Evolutionary conservation across 2,888 invertebrate genomes (phyloP).

Genomic region (Volucella inflata): DNA sequence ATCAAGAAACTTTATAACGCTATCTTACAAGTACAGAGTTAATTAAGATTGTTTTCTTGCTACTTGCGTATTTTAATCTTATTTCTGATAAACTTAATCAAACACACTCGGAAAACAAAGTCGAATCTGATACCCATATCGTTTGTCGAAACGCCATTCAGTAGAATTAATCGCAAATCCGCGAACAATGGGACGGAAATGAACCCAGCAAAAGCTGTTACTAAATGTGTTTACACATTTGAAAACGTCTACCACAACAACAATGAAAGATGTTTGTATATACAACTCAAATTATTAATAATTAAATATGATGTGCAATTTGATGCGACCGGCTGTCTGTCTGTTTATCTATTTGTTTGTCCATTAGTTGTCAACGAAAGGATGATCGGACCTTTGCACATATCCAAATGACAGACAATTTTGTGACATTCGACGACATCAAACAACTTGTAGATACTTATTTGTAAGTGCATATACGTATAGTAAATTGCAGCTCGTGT

Average conservation of each 20-base stretch:
- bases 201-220: constrained; percentile 35
- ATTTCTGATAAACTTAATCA: constrained; percentile 21
- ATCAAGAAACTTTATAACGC: too few relatives aligned
- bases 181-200: constrained; percentile 55
- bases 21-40: neutral
- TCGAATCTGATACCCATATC: neutral
- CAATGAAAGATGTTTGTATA: constrained; percentile 22
- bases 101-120: constrained; percentile 13
- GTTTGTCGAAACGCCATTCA: constrained; percentile 27
- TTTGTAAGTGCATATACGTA: neutral
- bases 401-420: constrained; percentile 22
- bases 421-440: constrained; percentile 39
- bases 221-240: constrained; percentile 41
- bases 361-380: constrained; percentile 25
- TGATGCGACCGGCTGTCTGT: constrained; percentile 26
- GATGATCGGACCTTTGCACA: constrained; percentile 20
- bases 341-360: too few relatives aligned
- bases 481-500: constrained; percentile 55
- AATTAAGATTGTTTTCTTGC: neutral
- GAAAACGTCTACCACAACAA: neutral
- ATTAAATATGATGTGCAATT: constrained; percentile 50
- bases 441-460: too few relatives aligned
- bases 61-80: neutral
- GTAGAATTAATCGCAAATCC: constrained; percentile 29
- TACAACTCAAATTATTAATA: constrained; percentile 32